Conservation (phyloP, 2,113 vertebrate genomes). For the Triplophysa siluroides region DNA sequence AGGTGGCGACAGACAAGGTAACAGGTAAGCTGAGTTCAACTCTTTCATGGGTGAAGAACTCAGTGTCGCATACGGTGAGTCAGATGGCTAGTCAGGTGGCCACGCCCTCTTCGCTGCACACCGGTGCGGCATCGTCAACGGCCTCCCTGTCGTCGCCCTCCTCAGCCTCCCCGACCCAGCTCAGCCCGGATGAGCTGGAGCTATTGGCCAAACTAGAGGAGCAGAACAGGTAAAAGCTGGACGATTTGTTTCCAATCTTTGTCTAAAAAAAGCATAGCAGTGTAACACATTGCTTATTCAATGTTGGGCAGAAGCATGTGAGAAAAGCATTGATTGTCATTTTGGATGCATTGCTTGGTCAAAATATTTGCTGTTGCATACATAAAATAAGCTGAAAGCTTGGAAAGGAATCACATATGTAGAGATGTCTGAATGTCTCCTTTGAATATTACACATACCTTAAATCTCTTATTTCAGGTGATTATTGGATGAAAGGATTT, state of each 20-base stretch:
- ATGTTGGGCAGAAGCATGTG: not conserved
- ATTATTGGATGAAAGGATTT: not conserved
- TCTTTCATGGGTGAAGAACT: slow-evolving; percentile 99
- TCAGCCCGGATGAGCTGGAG: slow-evolving; percentile 93
- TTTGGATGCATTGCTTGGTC: not conserved
- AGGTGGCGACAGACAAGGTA: slow-evolving; percentile 99
- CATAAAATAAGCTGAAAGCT: not conserved
- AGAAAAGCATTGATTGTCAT: not conserved
- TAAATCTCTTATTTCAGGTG: not conserved
- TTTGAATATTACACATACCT: not conserved
- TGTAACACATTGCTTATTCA: not conserved
- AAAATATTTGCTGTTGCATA: not conserved
- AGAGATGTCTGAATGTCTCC: not conserved
- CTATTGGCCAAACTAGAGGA: slow-evolving; percentile 95
- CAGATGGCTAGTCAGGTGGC: slow-evolving; percentile 99
- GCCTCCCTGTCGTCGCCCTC: slow-evolving; percentile 84
- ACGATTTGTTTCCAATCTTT: not conserved
- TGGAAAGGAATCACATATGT: not conserved
- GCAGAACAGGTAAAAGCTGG: slow-evolving; percentile 88
- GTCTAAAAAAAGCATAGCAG: not conserved
- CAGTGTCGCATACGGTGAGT: slow-evolving; percentile 94
- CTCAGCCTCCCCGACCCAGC: slow-evolving; percentile 81
- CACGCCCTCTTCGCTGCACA: slow-evolving; percentile 86
- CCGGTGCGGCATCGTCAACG: slow-evolving; percentile 70
- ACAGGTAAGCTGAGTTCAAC: slow-evolving; percentile 98